These are phyloP conservation scores for Zaprionus ghesquierei DNA, from an alignment of 1,140 invertebrate species.

Conservation along the genomic window DNA sequence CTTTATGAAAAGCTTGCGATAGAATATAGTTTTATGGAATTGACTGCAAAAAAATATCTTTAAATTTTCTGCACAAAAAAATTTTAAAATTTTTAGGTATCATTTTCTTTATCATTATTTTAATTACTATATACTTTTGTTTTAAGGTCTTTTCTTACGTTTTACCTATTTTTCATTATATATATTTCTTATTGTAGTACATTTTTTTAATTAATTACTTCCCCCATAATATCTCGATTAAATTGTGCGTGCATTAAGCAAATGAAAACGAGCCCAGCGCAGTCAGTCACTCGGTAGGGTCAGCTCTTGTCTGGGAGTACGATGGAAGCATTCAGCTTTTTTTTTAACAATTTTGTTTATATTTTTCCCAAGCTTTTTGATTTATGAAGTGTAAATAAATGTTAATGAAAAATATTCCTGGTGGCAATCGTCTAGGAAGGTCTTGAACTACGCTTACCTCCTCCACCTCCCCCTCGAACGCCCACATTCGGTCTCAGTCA, in stretches of 20 bases:
- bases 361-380: constrained; percentile 35
- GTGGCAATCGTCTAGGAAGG: constrained; percentile 7
- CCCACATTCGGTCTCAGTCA: not conserved
- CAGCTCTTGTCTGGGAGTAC: constrained; percentile 20
- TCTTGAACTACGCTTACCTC: constrained; percentile 13
- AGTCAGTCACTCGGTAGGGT: not conserved
- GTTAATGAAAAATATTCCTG: constrained; percentile 40
- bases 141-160: too few species aligned
- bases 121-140: too few species aligned
- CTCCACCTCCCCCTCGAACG: too few species aligned
- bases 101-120: too few species aligned
- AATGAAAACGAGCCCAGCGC: constrained; percentile 21
- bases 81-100: too few species aligned
- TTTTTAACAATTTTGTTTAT: constrained; percentile 3
- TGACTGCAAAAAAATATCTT: too few species aligned
- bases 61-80: too few species aligned
- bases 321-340: constrained; percentile 22
- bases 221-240: not conserved
- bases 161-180: not conserved
- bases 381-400: constrained; percentile 56
- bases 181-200: not conserved
- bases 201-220: not conserved
- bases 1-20: too few species aligned
- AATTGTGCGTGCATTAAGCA: constrained; percentile 24
- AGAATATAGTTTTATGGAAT: too few species aligned